Evolutionary conservation across 2,888 invertebrate genomes (phyloP), one percentile per base, ranked within the genome.

Genomic region (Caenorhabditis sp.): DNA sequence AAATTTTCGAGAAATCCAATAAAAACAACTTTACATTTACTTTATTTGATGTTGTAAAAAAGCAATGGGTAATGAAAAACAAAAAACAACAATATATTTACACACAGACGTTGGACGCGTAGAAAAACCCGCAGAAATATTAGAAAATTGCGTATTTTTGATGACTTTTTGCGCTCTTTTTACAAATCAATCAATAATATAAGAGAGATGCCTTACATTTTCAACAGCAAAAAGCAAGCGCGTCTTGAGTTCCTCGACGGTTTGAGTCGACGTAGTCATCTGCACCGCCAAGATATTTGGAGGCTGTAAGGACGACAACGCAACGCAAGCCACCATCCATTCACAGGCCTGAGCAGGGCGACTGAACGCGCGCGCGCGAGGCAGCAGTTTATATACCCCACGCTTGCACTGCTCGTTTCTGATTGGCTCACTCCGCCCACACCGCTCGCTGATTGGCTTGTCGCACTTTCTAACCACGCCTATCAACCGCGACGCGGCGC

Each of bases 211-310:
- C 23, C 85, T 85, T 86, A 86, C 86, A 80, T 86, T 85, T 73
- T 85, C 82, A 64, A 82, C 75, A 57, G 84, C 84, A 63, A 59
- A 54, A 59, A 74, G 68, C 31, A 86, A 82, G 63, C 80, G 81
- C 61, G 78, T 67, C 78, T 85, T 86, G 76, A 86, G 79, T 67
- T 83, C 84, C 43, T 86, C 86, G 56, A 84, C 80, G 52, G 72
- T 72, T 61, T 70, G 70, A 56, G 72, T 70, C 58, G 64, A 38
- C 59, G 75, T 56, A 59, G 72, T 72, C 76, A 77, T 78, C 73
- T 78, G 64, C 70, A 70, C 75, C 65, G 79, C 78, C 76, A 83
- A 76, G 53, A 66, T 66, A 67, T 71, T 70, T 70, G 67, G 77
- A 36, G 78, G 77, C 63, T 77, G 78, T 60, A 61, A 27, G 70